These are phyloP conservation scores for Cossypha polioptera DNA, from an alignment of 2,797 vertebrate species.

Conservation along the genomic window DNA sequence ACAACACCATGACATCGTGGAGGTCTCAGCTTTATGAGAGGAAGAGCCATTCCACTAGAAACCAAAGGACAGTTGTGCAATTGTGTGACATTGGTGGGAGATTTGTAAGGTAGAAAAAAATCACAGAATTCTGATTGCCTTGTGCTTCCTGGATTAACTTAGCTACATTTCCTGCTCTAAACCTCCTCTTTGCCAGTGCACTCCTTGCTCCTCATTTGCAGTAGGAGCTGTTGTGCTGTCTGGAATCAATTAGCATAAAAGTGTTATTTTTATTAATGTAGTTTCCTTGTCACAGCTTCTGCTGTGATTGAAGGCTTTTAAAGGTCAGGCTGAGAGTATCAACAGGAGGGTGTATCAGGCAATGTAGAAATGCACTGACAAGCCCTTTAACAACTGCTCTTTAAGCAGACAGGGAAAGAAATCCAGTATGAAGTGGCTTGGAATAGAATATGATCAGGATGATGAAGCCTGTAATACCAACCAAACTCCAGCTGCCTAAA, in stretches of 20 bases:
- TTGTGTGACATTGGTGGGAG: accelerated
- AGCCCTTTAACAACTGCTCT: neutral
- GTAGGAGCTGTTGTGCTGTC: neutral
- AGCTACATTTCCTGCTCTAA: neutral
- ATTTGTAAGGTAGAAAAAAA: neutral
- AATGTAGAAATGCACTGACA: neutral
- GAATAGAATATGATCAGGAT: neutral
- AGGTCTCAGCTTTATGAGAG: neutral
- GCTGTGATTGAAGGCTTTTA: neutral
- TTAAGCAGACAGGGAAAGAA: neutral
- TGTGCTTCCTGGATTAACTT: neutral
- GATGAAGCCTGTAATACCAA: neutral
- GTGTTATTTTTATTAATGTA: neutral
- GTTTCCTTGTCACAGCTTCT: neutral
- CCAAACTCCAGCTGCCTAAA: neutral
- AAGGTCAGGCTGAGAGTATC: neutral
- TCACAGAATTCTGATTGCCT: neutral
- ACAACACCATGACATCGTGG: neutral
- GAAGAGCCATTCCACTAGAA: neutral
- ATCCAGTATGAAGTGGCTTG: neutral
- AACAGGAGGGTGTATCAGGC: neutral
- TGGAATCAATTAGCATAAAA: constrained; percentile 1
- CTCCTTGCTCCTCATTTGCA: neutral
- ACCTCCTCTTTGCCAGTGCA: neutral
- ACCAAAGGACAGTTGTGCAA: neutral